Percentiles rank a stretch among this genome's conserved stretches.
These are phyloP conservation scores for Megalurothrips usitatus DNA, from an alignment of 2,888 invertebrate species.

Conservation along the genomic window DNA sequence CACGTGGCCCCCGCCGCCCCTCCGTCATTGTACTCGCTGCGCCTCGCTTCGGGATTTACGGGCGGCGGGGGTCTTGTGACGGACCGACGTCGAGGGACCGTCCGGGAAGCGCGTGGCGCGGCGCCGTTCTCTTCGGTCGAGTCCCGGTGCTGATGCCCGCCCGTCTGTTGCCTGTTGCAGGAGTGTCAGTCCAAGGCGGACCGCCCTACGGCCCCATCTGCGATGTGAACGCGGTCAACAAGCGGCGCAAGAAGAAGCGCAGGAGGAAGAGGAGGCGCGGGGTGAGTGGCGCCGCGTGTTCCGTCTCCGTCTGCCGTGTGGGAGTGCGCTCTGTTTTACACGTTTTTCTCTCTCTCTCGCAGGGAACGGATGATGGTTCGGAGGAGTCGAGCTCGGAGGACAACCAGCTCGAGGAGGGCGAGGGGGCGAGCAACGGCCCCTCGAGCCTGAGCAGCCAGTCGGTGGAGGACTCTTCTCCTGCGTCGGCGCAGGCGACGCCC, in stretches of 20 bases:
- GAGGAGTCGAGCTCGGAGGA: constrained; percentile 17
- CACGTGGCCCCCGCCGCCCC: too few species aligned
- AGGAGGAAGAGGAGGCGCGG: constrained; percentile 21
- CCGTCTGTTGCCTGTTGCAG: neutral
- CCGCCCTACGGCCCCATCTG: neutral
- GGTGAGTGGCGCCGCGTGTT: neutral
- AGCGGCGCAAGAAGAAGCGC: constrained; percentile 12
- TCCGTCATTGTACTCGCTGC: too few species aligned
- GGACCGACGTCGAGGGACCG: too few species aligned
- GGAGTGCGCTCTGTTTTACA: too few species aligned
- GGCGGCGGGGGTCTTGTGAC: too few species aligned
- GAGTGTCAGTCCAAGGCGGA: constrained; percentile 11
- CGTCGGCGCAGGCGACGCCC: constrained; percentile 4
- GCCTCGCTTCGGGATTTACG: too few species aligned
- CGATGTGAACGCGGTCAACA: constrained; percentile 7
- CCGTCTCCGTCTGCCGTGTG: too few species aligned
- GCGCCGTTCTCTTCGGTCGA: too few species aligned
- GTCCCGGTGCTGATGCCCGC: too few species aligned
- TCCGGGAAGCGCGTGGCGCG: too few species aligned
- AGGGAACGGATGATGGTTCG: constrained; percentile 8
- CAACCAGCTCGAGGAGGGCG: constrained; percentile 17
- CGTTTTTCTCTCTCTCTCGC: neutral
- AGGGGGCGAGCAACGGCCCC: neutral
- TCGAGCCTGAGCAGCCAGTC: constrained; percentile 11
- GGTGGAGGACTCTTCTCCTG: neutral